A percentile compares a stretch with the other conserved stretches of the same genome.
These are phyloP conservation scores for Archips crataeganus DNA, from an alignment of 2,888 invertebrate genomes.

Conservation along the genomic window DNA sequence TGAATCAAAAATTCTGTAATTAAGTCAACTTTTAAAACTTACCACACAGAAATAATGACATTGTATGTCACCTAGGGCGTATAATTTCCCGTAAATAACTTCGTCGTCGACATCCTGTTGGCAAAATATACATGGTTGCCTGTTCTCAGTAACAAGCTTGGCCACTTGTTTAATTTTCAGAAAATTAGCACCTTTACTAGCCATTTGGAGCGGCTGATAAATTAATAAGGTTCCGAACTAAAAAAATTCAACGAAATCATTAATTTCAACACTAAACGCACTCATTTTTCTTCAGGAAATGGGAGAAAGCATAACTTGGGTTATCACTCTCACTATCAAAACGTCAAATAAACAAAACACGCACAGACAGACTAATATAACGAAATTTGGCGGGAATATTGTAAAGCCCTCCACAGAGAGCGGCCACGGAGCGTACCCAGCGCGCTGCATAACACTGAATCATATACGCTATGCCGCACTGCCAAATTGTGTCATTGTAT, in stretches of 20 bases:
- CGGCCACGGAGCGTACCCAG: too few species aligned
- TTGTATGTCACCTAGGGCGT: conserved; percentile 82
- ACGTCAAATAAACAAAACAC: conserved; percentile 41
- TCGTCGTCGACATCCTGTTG: conserved; percentile 80
- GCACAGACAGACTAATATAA: conserved; percentile 32
- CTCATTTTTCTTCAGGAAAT: neutral
- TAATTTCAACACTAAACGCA: neutral
- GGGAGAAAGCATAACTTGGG: conserved; percentile 4
- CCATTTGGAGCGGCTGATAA: conserved; percentile 43
- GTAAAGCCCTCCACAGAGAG: too few species aligned
- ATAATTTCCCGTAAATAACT: conserved; percentile 83
- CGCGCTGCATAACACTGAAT: too few species aligned
- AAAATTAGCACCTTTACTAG: conserved; percentile 45
- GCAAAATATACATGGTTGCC: conserved; percentile 83
- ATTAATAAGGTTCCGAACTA: neutral
- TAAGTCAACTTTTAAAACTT: conserved; percentile 58
- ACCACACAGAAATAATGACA: conserved; percentile 93
- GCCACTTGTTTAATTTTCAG: conserved; percentile 57
- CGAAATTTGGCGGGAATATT: conserved; percentile 32
- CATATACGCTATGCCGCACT: too few species aligned
- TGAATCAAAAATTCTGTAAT: neutral
- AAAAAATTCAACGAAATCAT: neutral
- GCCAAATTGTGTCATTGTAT: too few species aligned
- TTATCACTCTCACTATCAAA: conserved; percentile 9
- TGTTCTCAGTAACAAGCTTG: conserved; percentile 63